phyloP scores from a whole-genome alignment of 2,888 invertebrate species.

The Eupithecia subfuscata region DNA sequence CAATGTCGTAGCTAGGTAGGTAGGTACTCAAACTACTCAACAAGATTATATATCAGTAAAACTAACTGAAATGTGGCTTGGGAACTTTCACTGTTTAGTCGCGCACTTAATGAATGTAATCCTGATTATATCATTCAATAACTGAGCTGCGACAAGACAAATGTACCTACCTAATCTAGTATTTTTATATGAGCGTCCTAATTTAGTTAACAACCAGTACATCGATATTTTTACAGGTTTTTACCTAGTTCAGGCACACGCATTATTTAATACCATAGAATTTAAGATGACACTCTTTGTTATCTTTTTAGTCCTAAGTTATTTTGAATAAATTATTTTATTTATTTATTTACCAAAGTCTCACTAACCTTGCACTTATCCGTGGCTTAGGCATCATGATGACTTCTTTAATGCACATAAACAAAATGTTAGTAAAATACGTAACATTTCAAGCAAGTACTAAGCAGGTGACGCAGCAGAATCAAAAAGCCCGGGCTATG shows the following conservation, averaged over 20 bases:
- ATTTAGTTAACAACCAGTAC: too few species aligned
- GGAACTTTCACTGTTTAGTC: slow-evolving; percentile 67
- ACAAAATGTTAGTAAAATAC: not conserved
- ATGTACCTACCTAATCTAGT: not conserved
- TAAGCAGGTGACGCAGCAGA: slow-evolving; percentile 14
- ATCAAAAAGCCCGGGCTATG: not conserved
- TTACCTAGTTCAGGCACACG: too few species aligned
- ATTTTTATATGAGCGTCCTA: not conserved
- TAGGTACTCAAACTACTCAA: slow-evolving; percentile 44
- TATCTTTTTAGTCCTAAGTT: too few species aligned
- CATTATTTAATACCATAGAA: too few species aligned
- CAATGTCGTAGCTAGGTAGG: slow-evolving; percentile 57
- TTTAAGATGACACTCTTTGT: too few species aligned
- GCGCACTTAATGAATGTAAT: slow-evolving; percentile 46
- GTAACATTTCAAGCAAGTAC: not conserved
- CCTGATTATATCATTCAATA: not conserved
- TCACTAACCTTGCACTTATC: not conserved
- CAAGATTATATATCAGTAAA: slow-evolving; percentile 70
- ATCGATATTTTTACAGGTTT: too few species aligned
- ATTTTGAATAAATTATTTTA: too few species aligned
- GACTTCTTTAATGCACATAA: slow-evolving; percentile 1
- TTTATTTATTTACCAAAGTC: too few species aligned
- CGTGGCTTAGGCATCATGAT: not conserved
- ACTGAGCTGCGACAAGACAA: not conserved
- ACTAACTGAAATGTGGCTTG: slow-evolving; percentile 54